These are phyloP conservation scores for Dendrocincla fuliginosa DNA, from an alignment of 2,797 vertebrate species.

Conservation along the genomic window DNA sequence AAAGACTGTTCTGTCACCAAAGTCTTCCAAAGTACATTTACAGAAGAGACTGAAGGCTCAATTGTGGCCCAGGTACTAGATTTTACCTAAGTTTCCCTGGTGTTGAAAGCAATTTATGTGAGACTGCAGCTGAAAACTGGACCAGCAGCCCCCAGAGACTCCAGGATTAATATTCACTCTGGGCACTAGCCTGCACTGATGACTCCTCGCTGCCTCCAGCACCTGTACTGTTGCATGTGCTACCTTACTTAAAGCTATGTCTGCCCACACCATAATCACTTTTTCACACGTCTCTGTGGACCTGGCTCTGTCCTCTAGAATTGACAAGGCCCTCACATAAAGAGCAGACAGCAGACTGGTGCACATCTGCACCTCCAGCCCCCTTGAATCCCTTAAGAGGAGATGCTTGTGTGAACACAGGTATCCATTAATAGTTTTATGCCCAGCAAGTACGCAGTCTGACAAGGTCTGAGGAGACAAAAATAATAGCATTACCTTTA, in stretches of 20 bases:
- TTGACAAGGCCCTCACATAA: not conserved
- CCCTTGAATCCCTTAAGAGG: not conserved
- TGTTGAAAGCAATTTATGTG: slow-evolving; percentile 43
- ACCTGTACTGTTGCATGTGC: not conserved
- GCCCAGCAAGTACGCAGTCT: not conserved
- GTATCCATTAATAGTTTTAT: not conserved
- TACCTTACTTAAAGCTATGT: not conserved
- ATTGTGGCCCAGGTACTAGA: slow-evolving; percentile 20
- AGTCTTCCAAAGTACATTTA: slow-evolving; percentile 15
- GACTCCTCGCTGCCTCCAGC: slow-evolving; percentile 1
- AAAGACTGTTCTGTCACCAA: slow-evolving; percentile 54
- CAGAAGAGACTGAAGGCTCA: slow-evolving; percentile 43
- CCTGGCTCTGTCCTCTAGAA: not conserved
- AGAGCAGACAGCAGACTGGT: not conserved
- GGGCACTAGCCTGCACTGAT: not conserved
- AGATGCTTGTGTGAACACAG: not conserved
- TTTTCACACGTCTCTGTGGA: not conserved
- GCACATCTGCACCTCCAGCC: not conserved
- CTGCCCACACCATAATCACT: not conserved
- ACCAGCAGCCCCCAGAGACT: not conserved
- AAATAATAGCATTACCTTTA: not conserved
- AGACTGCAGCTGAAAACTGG: slow-evolving; percentile 18
- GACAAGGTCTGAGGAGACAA: not conserved
- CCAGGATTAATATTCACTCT: not conserved
- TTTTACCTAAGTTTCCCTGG: slow-evolving; percentile 19